phyloP scores from a whole-genome alignment of 2,113 vertebrate genomes.

The Pipa parva region DNA sequence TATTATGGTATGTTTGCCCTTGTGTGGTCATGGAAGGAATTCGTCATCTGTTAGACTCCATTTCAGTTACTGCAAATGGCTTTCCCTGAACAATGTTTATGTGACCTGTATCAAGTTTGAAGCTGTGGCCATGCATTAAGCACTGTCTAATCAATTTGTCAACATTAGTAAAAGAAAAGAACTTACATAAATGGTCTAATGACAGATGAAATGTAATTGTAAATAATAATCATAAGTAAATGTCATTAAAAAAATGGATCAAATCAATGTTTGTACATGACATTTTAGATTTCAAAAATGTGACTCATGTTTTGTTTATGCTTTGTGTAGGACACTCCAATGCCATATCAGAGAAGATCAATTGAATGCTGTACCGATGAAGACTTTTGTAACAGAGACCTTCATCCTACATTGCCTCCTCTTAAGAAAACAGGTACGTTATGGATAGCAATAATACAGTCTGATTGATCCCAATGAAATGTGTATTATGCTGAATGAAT shows the following conservation, averaged over 20 bases:
- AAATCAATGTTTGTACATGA: too few species aligned
- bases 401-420: conserved; percentile 85
- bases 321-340: conserved; percentile 83
- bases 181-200: too few species aligned
- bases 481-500: too few species aligned
- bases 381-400: conserved; percentile 88
- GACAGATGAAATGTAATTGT: too few species aligned
- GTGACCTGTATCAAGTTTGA: background rate
- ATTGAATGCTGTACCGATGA: conserved; percentile 90
- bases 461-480: too few species aligned
- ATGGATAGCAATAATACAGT: too few species aligned
- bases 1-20: conserved; percentile 6
- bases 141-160: too few species aligned
- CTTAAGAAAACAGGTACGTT: conserved; percentile 77
- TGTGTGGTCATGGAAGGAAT: conserved; percentile 29
- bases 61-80: background rate
- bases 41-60: background rate
- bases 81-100: background rate
- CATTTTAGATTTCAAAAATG: too few species aligned
- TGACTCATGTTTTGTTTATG: conserved; percentile 20
- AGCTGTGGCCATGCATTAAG: too few species aligned
- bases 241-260: too few species aligned
- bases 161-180: too few species aligned
- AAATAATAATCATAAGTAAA: too few species aligned
- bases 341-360: conserved; percentile 75